Percentiles rank a stretch among this genome's conserved stretches.
These are phyloP conservation scores for Leptosomus discolor DNA, from an alignment of 2,113 vertebrate species.

Conservation along the genomic window DNA sequence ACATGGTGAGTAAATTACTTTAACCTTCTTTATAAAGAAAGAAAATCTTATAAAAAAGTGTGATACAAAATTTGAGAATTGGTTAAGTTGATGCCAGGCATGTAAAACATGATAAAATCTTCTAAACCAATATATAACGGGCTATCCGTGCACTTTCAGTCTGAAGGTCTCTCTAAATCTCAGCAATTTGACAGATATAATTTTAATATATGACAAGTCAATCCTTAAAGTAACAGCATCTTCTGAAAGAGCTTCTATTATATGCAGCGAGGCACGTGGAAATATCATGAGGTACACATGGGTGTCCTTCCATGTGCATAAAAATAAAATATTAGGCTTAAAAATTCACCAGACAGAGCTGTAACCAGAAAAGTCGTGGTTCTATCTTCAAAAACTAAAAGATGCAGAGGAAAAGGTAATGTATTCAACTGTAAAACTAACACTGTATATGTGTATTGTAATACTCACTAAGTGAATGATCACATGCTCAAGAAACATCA, in stretches of 20 bases:
- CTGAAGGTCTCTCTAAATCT: neutral
- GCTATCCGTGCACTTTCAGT: neutral
- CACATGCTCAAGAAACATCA: neutral
- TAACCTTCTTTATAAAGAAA: slow-evolving; percentile 39
- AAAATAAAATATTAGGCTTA: neutral
- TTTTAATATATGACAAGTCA: slow-evolving; percentile 20
- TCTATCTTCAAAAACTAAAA: neutral
- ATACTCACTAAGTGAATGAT: neutral
- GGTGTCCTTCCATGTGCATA: neutral
- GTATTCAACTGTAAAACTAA: neutral
- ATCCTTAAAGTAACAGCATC: slow-evolving; percentile 19
- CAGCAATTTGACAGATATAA: neutral
- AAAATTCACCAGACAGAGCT: neutral
- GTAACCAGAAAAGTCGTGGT: neutral
- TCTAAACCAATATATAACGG: neutral
- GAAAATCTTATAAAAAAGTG: neutral
- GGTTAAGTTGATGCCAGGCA: neutral
- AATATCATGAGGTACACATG: neutral
- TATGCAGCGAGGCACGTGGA: neutral
- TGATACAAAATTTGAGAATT: neutral
- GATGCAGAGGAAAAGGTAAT: neutral
- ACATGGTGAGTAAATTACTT: slow-evolving; percentile 54
- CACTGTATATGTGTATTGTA: neutral
- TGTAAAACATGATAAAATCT: neutral
- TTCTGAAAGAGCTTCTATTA: neutral